Percentiles rank a stretch among this genome's conserved stretches.
phyloP scores from a whole-genome alignment of 2,797 vertebrate species.

The Carcharodon carcharias region DNA sequence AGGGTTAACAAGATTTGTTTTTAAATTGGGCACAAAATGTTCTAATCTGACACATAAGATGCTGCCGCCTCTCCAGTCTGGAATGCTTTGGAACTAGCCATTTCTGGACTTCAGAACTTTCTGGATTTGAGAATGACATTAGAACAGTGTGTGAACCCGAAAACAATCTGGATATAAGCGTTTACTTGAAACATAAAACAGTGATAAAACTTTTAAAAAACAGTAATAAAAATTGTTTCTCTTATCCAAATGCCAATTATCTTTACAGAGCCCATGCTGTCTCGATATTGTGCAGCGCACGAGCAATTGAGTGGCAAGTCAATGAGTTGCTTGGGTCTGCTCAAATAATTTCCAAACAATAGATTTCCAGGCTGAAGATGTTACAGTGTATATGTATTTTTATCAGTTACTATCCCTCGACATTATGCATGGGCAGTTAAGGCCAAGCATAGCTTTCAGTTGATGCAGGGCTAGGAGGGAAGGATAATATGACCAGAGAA shows the following conservation, averaged over 20 bases:
- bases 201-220: neutral
- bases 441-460: neutral
- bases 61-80: neutral
- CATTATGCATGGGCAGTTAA: neutral
- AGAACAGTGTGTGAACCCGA: neutral
- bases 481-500: neutral
- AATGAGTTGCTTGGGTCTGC: too few relatives aligned
- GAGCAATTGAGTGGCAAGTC: neutral
- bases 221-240: neutral
- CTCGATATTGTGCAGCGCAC: too few relatives aligned
- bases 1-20: neutral
- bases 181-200: neutral
- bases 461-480: neutral
- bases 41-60: neutral
- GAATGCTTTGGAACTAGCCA: neutral
- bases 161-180: neutral
- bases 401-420: neutral
- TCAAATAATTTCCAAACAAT: neutral
- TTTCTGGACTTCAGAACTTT: neutral
- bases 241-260: neutral
- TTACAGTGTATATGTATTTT: neutral
- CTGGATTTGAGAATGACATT: neutral
- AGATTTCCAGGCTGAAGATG: neutral
- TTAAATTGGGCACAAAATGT: neutral
- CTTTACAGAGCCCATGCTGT: neutral